Percentiles rank a stretch among this genome's conserved stretches.
phyloP scores from a whole-genome alignment of 2,113 vertebrate species.

The Crypturellus undulatus region DNA sequence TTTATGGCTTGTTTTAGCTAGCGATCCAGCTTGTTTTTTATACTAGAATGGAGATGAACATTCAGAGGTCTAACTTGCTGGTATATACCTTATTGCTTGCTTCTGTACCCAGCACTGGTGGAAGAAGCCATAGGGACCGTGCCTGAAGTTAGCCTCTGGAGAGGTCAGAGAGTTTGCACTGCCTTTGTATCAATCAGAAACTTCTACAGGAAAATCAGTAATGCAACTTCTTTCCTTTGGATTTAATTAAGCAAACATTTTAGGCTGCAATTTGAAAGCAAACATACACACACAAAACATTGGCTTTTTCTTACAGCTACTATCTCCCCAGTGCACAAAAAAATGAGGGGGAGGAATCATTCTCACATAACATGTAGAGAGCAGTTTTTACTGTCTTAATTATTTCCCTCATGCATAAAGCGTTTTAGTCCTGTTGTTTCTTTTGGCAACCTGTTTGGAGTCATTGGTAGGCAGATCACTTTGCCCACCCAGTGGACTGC shows the following conservation, averaged over 20 bases:
- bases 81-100: not conserved
- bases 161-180: not conserved
- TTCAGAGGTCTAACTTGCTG: not conserved
- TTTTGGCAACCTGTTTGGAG: conserved; percentile 10
- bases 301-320: conserved; percentile 18
- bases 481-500: not conserved
- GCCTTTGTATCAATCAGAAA: not conserved
- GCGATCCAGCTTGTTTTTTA: not conserved
- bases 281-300: not conserved
- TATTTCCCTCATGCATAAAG: conserved; percentile 23
- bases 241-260: conserved; percentile 61
- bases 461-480: not conserved
- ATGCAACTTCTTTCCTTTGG: conserved; percentile 15
- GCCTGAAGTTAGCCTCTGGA: conserved; percentile 9
- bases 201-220: conserved; percentile 13
- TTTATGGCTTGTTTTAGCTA: not conserved
- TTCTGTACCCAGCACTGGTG: not conserved
- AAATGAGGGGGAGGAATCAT: conserved; percentile 28
- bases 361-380: not conserved
- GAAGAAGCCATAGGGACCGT: not conserved
- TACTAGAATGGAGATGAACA: not conserved
- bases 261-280: conserved; percentile 18
- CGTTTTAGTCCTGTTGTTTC: conserved; percentile 14
- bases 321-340: not conserved
- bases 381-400: conserved; percentile 13